These are phyloP conservation scores for Battus philenor DNA, from an alignment of 1,140 invertebrate species.

Conservation along the genomic window DNA sequence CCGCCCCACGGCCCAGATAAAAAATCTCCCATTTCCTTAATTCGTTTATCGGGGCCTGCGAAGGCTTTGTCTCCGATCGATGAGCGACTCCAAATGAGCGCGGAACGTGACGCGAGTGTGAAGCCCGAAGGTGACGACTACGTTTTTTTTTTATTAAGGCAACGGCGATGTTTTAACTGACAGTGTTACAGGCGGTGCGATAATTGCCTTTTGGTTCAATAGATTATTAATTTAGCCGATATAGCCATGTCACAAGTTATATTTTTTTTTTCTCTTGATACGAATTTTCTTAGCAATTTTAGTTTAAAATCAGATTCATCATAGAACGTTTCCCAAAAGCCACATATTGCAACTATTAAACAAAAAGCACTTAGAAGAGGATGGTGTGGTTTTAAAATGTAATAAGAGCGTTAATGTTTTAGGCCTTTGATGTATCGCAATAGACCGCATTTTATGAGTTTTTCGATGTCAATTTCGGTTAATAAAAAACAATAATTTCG, in stretches of 20 bases:
- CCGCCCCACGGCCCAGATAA: slow-evolving; percentile 60
- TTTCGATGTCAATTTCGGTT: too few relatives aligned
- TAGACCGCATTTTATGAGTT: too few relatives aligned
- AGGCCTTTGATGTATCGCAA: too few relatives aligned
- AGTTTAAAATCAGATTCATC: too few relatives aligned
- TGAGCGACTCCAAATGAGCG: slow-evolving; percentile 68
- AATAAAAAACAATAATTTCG: too few relatives aligned
- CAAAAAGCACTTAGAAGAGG: too few relatives aligned
- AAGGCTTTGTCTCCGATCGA: slow-evolving; percentile 74
- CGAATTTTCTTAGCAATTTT: too few relatives aligned
- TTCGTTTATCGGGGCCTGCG: slow-evolving; percentile 70
- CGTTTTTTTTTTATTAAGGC: slow-evolving; percentile 13
- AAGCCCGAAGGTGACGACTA: slow-evolving; percentile 54
- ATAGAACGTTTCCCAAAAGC: too few relatives aligned
- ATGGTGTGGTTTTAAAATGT: too few relatives aligned
- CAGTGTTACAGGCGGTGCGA: slow-evolving; percentile 5
- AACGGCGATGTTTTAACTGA: slow-evolving; percentile 6
- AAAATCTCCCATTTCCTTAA: slow-evolving; percentile 75
- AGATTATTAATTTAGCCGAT: background rate
- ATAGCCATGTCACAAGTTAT: background rate
- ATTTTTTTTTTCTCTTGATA: too few relatives aligned
- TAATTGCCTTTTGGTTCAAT: background rate
- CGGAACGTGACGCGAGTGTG: slow-evolving; percentile 66
- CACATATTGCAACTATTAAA: too few relatives aligned
- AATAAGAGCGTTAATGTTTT: too few relatives aligned